phyloP scores from a whole-genome alignment of 2,113 vertebrate genomes.

The Lampris incognitus region DNA sequence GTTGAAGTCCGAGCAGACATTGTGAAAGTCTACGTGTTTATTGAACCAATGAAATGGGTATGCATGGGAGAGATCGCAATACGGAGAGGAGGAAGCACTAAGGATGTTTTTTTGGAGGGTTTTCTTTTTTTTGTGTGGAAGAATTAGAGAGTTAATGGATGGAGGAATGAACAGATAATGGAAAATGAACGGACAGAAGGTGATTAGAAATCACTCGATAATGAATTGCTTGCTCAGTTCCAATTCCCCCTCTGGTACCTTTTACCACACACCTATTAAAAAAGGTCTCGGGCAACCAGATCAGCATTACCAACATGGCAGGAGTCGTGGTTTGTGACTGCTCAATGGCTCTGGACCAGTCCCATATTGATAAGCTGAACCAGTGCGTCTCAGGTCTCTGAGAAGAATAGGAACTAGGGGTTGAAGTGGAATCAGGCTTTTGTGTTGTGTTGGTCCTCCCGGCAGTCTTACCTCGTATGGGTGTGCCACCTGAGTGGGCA shows the following conservation, averaged over 20 bases:
- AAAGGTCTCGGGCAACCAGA: constrained; percentile 65
- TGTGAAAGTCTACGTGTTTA: constrained; percentile 66
- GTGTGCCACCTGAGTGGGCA: constrained; percentile 84
- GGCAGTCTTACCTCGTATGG: constrained; percentile 83
- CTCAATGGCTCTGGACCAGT: constrained; percentile 42
- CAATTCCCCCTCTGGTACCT: constrained; percentile 69
- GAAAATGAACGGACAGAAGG: constrained; percentile 51
- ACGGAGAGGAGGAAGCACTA: constrained; percentile 80
- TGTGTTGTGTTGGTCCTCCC: constrained; percentile 79
- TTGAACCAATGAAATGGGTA: constrained; percentile 55
- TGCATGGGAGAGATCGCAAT: constrained; percentile 68
- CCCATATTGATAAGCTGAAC: constrained; percentile 57
- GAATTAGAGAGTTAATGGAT: constrained; percentile 49
- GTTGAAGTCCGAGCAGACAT: constrained; percentile 27
- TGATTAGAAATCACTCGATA: constrained; percentile 60
- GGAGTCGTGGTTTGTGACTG: constrained; percentile 24
- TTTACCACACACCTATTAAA: constrained; percentile 29
- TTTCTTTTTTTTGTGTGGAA: neutral
- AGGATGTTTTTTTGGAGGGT: neutral
- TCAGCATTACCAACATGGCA: constrained; percentile 52
- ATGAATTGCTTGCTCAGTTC: constrained; percentile 75
- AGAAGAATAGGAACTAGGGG: constrained; percentile 68
- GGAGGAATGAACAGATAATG: constrained; percentile 54
- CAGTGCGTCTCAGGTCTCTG: constrained; percentile 59
- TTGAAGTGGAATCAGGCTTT: constrained; percentile 76